Evolutionary conservation across 2,797 vertebrate genomes (phyloP), one percentile per base, ranked within the genome.

Genomic region (Sebastes oblongus): DNA sequence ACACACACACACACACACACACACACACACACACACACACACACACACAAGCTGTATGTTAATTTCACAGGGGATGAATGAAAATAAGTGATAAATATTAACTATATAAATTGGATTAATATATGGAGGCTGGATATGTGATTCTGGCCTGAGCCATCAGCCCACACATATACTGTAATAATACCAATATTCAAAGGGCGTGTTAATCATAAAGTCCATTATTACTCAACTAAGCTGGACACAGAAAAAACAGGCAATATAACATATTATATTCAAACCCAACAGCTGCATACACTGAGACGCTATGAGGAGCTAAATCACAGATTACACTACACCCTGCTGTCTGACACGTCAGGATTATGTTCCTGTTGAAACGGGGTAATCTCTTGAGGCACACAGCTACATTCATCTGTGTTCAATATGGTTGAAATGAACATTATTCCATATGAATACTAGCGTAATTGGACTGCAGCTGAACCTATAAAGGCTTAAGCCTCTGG

Each of bases 321-420:
- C 77, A 91, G 65, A 91, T 91, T 85, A 88, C 77, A 83, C 34
- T 68, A 78, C 75, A 78, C 36, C 84, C 76, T 82, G 82, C 80
- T 80, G 77, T 72, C 76, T 76, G 74, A 73, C 82, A 88, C 71
- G 66, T 85, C 61, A 79, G 82, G 85, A 90, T 91, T 22, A 91
- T 32, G 29, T 56, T 80, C 62, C 76, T 56, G 66, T 72, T 82
- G 60, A 79, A 90, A 72, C 59, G 12, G 71, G 65, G 52, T 91
- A 72, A 91, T 87, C 69, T 85, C 58, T 69, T 69, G 52, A 78
- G 30, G 62, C 78, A 81, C 76, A 77, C 64, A 32, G 75, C 34
- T 36, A 68, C 60, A 71, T 55, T 80, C 32, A 66, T 86, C 66
- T 75, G 27, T 72, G 0, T 77, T 77, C 52, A 70, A 72, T 39